Conservation (phyloP, 2,113 vertebrate species). For the Cyanoderma ruficeps region DNA sequence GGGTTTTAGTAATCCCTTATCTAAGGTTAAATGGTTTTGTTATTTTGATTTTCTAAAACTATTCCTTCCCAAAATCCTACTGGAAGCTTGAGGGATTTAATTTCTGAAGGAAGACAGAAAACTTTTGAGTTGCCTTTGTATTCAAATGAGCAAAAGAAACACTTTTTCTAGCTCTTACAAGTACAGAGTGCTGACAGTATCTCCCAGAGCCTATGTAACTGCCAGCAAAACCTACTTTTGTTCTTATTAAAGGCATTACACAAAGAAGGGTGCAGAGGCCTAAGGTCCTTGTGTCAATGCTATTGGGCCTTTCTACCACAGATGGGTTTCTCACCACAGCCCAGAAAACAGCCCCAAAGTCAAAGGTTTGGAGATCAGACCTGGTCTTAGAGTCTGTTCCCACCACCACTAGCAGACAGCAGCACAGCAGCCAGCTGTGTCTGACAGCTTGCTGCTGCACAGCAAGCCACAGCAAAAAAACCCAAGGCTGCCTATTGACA, state of each 20-base stretch:
- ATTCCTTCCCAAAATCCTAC: not conserved
- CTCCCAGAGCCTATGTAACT: not conserved
- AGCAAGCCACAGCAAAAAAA: not conserved
- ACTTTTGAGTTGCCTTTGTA: not conserved
- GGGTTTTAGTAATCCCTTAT: not conserved
- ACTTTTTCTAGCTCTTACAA: not conserved
- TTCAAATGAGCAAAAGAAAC: not conserved
- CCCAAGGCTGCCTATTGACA: not conserved
- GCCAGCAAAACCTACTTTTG: not conserved
- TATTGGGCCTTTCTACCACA: not conserved
- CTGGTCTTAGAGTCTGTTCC: too few species aligned
- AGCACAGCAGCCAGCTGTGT: not conserved
- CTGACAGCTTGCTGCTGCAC: not conserved
- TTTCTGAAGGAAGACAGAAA: not conserved
- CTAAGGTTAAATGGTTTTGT: not conserved
- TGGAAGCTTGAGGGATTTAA: not conserved
- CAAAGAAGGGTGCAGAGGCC: not conserved
- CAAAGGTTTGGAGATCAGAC: not conserved
- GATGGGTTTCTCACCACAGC: not conserved
- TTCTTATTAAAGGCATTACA: not conserved
- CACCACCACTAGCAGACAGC: not conserved
- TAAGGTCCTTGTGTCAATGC: not conserved
- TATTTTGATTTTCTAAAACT: not conserved
- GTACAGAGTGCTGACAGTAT: accelerated
- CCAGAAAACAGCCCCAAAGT: not conserved